Percentiles rank a stretch among this genome's conserved stretches.
phyloP scores from a whole-genome alignment of 1,140 invertebrate species.

The Papilio xuthus region DNA sequence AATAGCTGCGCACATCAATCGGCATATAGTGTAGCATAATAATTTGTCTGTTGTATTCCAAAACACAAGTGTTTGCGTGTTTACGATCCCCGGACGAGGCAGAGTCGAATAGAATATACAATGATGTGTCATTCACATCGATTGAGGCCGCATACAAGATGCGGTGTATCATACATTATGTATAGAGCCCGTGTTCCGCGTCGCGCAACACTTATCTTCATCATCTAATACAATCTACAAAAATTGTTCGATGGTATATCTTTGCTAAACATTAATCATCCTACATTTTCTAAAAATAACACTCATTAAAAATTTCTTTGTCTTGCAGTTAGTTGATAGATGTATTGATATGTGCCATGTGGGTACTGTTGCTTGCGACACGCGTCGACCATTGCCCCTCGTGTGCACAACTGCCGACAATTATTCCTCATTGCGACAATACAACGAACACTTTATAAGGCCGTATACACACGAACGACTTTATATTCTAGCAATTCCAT shows the following conservation, averaged over 20 bases:
- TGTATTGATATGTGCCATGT: conserved; percentile 49
- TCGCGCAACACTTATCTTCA: conserved; percentile 37
- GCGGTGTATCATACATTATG: conserved; percentile 75
- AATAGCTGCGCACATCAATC: conserved; percentile 27
- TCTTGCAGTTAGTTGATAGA: conserved; percentile 44
- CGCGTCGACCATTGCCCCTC: conserved; percentile 61
- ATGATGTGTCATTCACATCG: conserved; percentile 79
- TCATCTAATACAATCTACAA: not conserved
- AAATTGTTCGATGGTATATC: not conserved
- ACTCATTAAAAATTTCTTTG: conserved; percentile 38
- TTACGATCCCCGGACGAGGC: conserved; percentile 71
- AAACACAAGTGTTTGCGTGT: conserved; percentile 76
- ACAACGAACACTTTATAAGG: conserved; percentile 53
- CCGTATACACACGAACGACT: conserved; percentile 5
- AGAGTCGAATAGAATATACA: conserved; percentile 78
- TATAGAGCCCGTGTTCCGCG: conserved; percentile 64
- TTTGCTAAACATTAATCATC: not conserved
- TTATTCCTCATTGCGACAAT: conserved; percentile 59
- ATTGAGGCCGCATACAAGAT: conserved; percentile 80
- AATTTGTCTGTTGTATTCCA: conserved; percentile 63
- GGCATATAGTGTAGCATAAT: conserved; percentile 51
- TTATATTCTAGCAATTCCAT: not conserved
- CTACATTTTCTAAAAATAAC: conserved; percentile 6
- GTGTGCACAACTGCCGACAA: conserved; percentile 54
- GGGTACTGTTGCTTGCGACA: conserved; percentile 56